These are phyloP conservation scores for Palaemon carinicauda DNA, from an alignment of 1,140 invertebrate genomes.

Conservation along the genomic window DNA sequence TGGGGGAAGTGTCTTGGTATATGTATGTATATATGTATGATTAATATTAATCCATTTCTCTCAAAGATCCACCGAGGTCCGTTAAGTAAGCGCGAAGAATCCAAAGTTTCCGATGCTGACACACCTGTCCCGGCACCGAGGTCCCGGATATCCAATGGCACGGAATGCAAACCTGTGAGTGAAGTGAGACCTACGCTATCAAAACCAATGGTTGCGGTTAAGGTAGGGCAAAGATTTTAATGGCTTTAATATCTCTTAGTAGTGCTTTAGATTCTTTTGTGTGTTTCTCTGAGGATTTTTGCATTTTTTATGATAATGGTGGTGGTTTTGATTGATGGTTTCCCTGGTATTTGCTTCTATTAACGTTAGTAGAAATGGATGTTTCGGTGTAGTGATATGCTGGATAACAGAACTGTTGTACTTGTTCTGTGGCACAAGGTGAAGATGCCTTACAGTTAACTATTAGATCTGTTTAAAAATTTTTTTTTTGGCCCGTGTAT, in stretches of 20 bases:
- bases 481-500: too few species aligned
- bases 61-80: conserved; percentile 46
- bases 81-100: conserved; percentile 30
- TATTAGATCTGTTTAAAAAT: too few species aligned
- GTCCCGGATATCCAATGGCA: conserved; percentile 40
- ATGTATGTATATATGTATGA: neutral
- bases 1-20: too few species aligned
- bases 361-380: too few species aligned
- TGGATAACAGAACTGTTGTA: too few species aligned
- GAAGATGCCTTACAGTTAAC: too few species aligned
- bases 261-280: neutral
- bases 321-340: too few species aligned
- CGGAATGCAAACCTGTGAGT: conserved; percentile 10
- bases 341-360: too few species aligned
- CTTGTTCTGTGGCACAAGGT: too few species aligned
- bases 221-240: conserved; percentile 32
- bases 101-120: neutral
- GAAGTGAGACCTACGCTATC: neutral
- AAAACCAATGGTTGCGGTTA: conserved; percentile 56
- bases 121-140: conserved; percentile 51
- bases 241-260: neutral
- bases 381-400: too few species aligned
- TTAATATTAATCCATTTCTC: neutral
- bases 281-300: neutral
- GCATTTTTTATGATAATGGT: too few species aligned